These are phyloP conservation scores for Chrysochloris asiatica DNA, from an alignment of 2,113 vertebrate species.

Conservation along the genomic window DNA sequence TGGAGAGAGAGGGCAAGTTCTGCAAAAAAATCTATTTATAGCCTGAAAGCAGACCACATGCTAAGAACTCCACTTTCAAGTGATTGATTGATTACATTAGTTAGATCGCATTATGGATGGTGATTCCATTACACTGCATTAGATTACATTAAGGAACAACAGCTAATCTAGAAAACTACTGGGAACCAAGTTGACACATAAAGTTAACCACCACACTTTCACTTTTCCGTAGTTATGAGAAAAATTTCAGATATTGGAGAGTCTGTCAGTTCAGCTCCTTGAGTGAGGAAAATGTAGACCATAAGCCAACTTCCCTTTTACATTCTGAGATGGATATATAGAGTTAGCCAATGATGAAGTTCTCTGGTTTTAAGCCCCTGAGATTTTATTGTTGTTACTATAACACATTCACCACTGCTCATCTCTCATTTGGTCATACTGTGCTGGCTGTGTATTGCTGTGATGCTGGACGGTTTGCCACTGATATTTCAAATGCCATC, in stretches of 20 bases:
- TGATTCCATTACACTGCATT: background rate
- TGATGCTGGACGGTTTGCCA: too few relatives aligned
- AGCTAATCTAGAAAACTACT: background rate
- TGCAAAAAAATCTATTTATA: background rate
- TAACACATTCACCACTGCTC: too few relatives aligned
- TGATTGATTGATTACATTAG: background rate
- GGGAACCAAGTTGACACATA: background rate
- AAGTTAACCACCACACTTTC: background rate
- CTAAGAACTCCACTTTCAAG: background rate
- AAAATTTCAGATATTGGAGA: background rate
- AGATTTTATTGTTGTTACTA: too few relatives aligned
- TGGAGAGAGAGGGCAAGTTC: background rate
- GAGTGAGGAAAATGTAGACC: background rate
- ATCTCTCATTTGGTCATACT: too few relatives aligned
- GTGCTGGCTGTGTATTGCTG: too few relatives aligned
- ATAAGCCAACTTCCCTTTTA: background rate
- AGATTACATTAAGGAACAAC: background rate
- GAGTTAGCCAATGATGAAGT: background rate
- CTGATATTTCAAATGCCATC: too few relatives aligned
- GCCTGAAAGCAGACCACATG: background rate
- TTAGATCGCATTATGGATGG: background rate
- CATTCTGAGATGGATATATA: too few relatives aligned
- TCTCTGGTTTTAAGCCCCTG: background rate
- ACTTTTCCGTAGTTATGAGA: too few relatives aligned
- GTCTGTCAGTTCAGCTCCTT: background rate